phyloP scores from a whole-genome alignment of 2,797 vertebrate species.

The Pangasius mekongensis region DNA sequence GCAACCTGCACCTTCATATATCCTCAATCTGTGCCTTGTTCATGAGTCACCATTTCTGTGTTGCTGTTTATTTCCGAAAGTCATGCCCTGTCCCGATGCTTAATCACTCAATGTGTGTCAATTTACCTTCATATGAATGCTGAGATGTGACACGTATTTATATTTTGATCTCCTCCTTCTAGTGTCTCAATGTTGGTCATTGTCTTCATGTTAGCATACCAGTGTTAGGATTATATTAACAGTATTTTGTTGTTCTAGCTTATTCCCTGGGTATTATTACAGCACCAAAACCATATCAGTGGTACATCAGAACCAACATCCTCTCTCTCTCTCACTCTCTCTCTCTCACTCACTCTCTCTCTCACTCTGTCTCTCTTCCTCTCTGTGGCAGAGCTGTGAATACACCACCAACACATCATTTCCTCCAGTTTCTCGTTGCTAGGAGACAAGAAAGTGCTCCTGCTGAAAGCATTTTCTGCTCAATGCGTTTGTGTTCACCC shows the following conservation, averaged over 20 bases:
- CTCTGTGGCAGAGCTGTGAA: constrained; percentile 14
- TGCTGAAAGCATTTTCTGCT: constrained; percentile 33
- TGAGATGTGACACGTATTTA: background rate
- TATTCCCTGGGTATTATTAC: constrained; percentile 42
- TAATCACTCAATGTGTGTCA: background rate
- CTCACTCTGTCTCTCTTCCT: background rate
- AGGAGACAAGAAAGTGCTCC: constrained; percentile 40
- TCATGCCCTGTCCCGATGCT: background rate
- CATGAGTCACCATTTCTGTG: constrained; percentile 27
- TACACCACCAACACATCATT: constrained; percentile 6
- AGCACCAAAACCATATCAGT: constrained; percentile 38
- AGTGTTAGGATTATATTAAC: background rate
- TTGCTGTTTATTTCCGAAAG: constrained; percentile 6
- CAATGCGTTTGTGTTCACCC: background rate
- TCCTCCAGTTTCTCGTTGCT: constrained; percentile 53
- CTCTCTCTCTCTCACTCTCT: background rate
- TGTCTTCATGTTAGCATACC: background rate
- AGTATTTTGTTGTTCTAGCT: constrained; percentile 34
- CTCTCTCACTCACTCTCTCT: background rate
- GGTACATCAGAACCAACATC: constrained; percentile 29
- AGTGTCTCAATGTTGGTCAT: background rate
- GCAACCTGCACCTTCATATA: constrained; percentile 31
- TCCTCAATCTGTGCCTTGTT: constrained; percentile 28
- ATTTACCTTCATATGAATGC: background rate
- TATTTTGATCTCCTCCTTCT: background rate